Conservation (phyloP, 2,113 vertebrate genomes). For the Typhlomys cinereus region DNA sequence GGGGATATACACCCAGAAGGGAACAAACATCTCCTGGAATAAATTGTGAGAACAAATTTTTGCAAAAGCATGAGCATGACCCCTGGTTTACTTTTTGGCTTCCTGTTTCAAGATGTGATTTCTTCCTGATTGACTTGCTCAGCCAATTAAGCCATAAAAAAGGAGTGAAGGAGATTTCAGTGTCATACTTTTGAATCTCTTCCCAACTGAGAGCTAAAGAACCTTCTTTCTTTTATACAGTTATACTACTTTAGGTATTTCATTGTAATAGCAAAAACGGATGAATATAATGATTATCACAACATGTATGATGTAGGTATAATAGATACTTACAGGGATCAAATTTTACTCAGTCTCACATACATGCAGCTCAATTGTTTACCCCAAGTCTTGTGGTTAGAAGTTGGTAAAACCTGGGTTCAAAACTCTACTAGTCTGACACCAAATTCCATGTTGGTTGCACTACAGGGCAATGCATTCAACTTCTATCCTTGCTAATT, state of each 20-base stretch:
- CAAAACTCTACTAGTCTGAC: neutral
- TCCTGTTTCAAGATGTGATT: neutral
- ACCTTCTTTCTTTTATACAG: neutral
- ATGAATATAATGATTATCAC: neutral
- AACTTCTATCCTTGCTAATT: neutral
- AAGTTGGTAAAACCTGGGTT: slow-evolving; percentile 5
- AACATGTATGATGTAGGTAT: slow-evolving; percentile 1
- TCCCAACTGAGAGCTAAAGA: neutral
- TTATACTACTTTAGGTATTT: neutral
- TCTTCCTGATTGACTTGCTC: neutral
- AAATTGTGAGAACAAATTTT: neutral
- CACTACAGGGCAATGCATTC: neutral
- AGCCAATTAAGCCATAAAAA: neutral
- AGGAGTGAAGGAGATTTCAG: neutral
- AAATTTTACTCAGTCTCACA: slow-evolving; percentile 38
- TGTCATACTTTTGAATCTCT: neutral
- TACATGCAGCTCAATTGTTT: neutral
- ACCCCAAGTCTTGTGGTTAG: neutral
- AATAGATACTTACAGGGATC: neutral
- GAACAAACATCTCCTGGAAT: neutral
- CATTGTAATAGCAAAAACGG: neutral
- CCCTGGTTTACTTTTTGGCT: neutral
- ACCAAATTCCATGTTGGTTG: neutral
- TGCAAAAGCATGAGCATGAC: neutral
- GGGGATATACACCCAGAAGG: neutral